Conservation (phyloP, 2,113 vertebrate genomes). For the Struthidea cinerea region DNA sequence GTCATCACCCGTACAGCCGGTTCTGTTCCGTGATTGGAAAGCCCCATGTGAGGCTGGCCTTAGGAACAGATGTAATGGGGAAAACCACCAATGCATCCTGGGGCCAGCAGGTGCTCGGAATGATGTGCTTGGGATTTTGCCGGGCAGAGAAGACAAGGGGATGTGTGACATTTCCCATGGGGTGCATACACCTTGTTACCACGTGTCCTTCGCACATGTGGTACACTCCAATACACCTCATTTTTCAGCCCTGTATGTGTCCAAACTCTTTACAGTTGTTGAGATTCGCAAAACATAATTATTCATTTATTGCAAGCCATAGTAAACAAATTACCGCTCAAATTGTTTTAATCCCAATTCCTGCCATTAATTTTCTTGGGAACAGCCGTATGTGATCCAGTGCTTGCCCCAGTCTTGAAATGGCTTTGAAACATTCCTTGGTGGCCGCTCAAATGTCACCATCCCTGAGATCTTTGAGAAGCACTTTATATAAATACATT, state of each 20-base stretch:
- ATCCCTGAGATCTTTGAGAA: not conserved
- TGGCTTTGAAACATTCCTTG: not conserved
- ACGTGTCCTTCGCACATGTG: rapidly evolving
- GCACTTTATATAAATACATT: not conserved
- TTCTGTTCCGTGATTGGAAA: rapidly evolving
- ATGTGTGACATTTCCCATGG: too few relatives aligned
- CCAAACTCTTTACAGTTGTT: not conserved
- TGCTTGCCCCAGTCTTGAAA: not conserved
- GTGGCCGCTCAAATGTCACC: not conserved
- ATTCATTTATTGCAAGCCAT: not conserved
- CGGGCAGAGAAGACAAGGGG: not conserved
- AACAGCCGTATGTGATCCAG: not conserved
- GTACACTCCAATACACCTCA: rapidly evolving
- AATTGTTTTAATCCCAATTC: not conserved
- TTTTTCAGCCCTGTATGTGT: not conserved
- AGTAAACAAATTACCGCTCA: not conserved
- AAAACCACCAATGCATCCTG: rapidly evolving
- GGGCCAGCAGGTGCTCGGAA: rapidly evolving
- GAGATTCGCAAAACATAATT: not conserved
- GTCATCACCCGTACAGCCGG: rapidly evolving
- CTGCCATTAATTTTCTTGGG: not conserved
- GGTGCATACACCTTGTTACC: not conserved
- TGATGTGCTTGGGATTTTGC: not conserved
- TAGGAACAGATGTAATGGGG: not conserved
- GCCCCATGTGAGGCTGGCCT: rapidly evolving